These are phyloP conservation scores for Orientallactaga bullata DNA, from an alignment of 2,113 vertebrate species.

Conservation along the genomic window DNA sequence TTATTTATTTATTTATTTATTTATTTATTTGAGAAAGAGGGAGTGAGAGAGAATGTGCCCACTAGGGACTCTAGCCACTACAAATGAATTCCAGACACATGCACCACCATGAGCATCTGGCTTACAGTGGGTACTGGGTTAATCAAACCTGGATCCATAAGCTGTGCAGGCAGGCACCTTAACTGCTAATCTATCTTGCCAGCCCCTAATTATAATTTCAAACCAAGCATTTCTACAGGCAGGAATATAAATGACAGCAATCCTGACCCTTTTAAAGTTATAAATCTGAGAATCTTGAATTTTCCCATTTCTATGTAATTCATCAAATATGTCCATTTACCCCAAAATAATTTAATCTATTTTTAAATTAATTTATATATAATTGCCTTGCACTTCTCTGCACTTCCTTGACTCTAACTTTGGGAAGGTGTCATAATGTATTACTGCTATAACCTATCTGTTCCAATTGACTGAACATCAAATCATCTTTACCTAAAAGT, in stretches of 20 bases:
- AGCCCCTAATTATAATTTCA: conserved; percentile 19
- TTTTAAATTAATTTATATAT: too few species aligned
- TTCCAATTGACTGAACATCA: neutral
- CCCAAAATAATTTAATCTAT: neutral
- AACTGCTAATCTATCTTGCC: too few species aligned
- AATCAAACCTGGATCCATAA: too few species aligned
- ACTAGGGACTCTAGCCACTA: too few species aligned
- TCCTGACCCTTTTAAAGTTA: neutral
- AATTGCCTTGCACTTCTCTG: neutral
- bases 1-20: too few species aligned
- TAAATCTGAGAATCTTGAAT: neutral
- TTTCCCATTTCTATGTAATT: neutral
- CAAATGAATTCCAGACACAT: too few species aligned
- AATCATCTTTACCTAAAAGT: neutral
- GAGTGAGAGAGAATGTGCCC: too few species aligned
- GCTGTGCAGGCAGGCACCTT: too few species aligned
- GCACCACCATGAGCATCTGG: too few species aligned
- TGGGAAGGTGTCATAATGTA: neutral
- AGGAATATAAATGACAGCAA: neutral
- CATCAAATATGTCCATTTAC: neutral
- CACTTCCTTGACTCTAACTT: neutral
- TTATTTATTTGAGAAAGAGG: too few species aligned
- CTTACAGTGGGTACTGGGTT: too few species aligned
- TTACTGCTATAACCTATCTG: neutral
- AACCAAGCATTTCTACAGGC: neutral